A percentile compares a stretch with the other conserved stretches of the same genome.
phyloP scores from a whole-genome alignment of 2,113 vertebrate species.

The Xenopus borealis region DNA sequence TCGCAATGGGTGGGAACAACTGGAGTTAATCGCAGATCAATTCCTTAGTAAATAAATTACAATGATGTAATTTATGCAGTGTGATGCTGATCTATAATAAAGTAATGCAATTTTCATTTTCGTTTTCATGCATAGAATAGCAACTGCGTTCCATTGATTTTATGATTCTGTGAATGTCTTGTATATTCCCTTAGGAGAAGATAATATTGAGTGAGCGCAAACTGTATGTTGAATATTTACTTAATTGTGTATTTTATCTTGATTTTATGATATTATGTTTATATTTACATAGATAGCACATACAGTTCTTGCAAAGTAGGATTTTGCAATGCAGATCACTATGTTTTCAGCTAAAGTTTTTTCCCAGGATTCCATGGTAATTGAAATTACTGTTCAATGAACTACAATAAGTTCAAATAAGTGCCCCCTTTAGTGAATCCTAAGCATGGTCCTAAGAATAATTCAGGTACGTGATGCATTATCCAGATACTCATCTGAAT shows the following conservation, averaged over 20 bases:
- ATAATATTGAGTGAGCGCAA: constrained; percentile 17
- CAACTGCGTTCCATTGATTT: constrained; percentile 35
- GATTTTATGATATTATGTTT: no score
- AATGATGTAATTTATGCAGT: constrained; percentile 35
- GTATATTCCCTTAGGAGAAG: constrained; percentile 20
- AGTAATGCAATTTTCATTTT: constrained; percentile 13
- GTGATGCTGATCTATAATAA: constrained; percentile 41
- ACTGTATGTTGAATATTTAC: constrained; percentile 16
- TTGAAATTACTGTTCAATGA: no score
- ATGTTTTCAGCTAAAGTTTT: no score
- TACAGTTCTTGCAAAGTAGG: no score
- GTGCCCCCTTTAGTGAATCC: no score
- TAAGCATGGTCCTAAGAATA: no score
- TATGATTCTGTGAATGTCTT: neutral
- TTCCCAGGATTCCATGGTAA: no score
- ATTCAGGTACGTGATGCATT: no score
- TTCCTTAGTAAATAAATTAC: constrained; percentile 37
- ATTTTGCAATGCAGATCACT: no score
- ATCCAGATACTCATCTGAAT: no score
- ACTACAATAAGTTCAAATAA: no score
- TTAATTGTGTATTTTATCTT: constrained; percentile 13
- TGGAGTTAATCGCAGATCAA: constrained; percentile 20
- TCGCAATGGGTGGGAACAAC: neutral
- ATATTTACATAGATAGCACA: no score
- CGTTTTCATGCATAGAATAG: constrained; percentile 15